Evolutionary conservation across 2,113 vertebrate species (phyloP).

Genomic region (Abramis brama): DNA sequence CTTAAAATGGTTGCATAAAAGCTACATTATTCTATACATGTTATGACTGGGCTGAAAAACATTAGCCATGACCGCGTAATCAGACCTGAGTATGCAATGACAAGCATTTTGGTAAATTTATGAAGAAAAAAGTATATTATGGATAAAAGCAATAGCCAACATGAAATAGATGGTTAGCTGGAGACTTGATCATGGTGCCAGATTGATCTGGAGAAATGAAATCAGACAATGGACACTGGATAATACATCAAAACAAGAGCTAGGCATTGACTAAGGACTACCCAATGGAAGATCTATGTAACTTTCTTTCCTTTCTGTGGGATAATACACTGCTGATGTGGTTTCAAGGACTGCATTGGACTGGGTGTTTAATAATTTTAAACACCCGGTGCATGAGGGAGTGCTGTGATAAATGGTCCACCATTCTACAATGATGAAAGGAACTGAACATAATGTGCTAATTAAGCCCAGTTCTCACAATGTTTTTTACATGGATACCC

Average conservation of each 20-base stretch:
- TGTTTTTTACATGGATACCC: constrained; percentile 28
- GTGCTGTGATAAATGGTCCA: constrained; percentile 14
- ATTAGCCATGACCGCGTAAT: constrained; percentile 8
- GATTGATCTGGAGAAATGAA: constrained; percentile 41
- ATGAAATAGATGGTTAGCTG: constrained; percentile 47
- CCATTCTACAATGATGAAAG: constrained; percentile 23
- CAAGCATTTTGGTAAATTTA: constrained; percentile 11
- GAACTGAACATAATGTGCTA: constrained; percentile 32
- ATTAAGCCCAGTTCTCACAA: constrained; percentile 30
- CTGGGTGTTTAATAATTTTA: background rate
- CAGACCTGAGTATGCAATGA: constrained; percentile 9
- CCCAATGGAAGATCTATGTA: background rate
- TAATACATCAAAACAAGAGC: constrained; percentile 13
- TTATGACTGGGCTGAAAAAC: constrained; percentile 17
- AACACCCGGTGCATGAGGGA: constrained; percentile 1
- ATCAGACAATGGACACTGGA: constrained; percentile 49
- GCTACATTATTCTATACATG: constrained; percentile 4
- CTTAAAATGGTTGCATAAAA: background rate
- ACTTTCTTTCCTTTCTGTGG: constrained; percentile 2
- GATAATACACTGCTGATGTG: background rate
- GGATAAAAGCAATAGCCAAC: constrained; percentile 45
- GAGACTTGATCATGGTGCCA: constrained; percentile 22
- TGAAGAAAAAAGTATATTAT: constrained; percentile 30
- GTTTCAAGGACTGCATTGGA: constrained; percentile 22
- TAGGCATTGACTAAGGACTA: background rate